Percentiles rank a stretch among this genome's conserved stretches.
phyloP scores from a whole-genome alignment of 1,140 invertebrate species.

The Ceratina japonica region DNA sequence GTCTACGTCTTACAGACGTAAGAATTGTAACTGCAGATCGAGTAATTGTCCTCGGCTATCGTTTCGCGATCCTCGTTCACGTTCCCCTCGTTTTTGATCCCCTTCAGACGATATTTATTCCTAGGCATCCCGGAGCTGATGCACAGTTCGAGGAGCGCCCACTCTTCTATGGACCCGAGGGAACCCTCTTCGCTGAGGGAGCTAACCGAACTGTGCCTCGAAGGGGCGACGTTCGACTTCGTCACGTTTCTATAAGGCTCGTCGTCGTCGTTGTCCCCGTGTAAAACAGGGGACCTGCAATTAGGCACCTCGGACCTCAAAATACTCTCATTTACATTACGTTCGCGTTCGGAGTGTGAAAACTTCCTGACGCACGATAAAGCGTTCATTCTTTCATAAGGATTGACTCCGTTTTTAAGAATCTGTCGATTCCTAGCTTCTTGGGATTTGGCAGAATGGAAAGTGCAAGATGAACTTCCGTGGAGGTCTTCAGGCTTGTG shows the following conservation, averaged over 20 bases:
- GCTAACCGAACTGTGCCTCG: conserved; percentile 40
- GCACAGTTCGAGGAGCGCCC: conserved; percentile 45
- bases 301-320: conserved; percentile 20
- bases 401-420: conserved; percentile 15
- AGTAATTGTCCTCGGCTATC: conserved; percentile 54
- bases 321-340: conserved; percentile 17
- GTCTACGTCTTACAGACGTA: conserved; percentile 52
- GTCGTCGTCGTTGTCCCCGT: conserved; percentile 40
- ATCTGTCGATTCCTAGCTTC: conserved; percentile 8
- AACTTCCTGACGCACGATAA: neutral
- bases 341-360: conserved; percentile 20
- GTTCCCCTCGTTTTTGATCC: conserved; percentile 30
- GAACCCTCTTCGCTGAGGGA: conserved; percentile 42
- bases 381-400: conserved; percentile 23
- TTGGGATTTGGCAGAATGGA: conserved; percentile 9
- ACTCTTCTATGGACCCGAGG: conserved; percentile 47
- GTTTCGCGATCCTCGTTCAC: conserved; percentile 40
- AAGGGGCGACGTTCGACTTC: conserved; percentile 32
- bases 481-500: conserved; percentile 23
- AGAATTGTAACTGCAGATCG: conserved; percentile 56
- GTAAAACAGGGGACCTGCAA: conserved; percentile 28
- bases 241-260: neutral
- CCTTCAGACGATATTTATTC: conserved; percentile 46
- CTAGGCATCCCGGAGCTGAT: conserved; percentile 50
- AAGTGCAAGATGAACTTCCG: neutral